phyloP scores from a whole-genome alignment of 2,797 vertebrate genomes.

The Arremon brunneinucha region DNA sequence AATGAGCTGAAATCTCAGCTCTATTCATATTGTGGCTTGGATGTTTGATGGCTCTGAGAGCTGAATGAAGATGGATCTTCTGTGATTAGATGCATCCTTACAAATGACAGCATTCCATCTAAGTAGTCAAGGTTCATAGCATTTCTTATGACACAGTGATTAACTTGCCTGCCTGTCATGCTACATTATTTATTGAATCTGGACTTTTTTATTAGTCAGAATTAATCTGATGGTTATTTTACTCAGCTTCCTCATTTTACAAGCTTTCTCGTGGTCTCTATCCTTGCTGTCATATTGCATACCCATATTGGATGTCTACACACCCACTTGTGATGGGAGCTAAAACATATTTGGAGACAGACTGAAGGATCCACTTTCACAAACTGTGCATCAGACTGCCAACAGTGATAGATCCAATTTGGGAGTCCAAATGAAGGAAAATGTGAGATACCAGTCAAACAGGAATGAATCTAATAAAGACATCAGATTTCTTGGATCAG shows the following conservation, averaged over 20 bases:
- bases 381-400: background rate
- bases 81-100: background rate
- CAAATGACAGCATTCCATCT: background rate
- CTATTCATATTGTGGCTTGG: background rate
- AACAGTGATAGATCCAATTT: background rate
- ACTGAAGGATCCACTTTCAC: background rate
- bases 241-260: background rate
- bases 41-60: background rate
- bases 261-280: background rate
- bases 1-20: background rate
- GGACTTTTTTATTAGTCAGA: background rate
- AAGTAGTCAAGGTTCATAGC: background rate
- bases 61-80: background rate
- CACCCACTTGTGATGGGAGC: background rate
- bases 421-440: background rate
- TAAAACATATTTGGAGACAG: background rate
- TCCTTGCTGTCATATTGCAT: background rate
- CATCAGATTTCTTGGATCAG: background rate
- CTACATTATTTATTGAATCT: background rate
- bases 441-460: background rate
- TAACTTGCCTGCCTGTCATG: background rate
- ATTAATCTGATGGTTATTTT: background rate
- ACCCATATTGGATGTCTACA: background rate
- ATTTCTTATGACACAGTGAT: background rate
- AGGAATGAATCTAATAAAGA: background rate